Conservation (phyloP, 2,888 invertebrate species). For the Phasia obesa region DNA sequence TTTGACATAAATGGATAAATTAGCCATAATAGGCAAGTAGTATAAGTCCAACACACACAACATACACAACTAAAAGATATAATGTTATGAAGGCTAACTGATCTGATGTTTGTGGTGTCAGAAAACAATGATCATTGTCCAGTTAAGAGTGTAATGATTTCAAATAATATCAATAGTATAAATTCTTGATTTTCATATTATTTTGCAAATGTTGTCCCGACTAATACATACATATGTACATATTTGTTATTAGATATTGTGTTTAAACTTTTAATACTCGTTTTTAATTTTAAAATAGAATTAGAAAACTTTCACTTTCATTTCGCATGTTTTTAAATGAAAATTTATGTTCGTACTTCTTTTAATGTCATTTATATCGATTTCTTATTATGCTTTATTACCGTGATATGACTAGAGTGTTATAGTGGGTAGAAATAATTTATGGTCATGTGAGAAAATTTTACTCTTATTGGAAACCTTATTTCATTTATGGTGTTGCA, state of each 20-base stretch:
- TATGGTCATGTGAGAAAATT: neutral
- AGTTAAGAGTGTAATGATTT: conserved; percentile 40
- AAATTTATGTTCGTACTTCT: conserved; percentile 1
- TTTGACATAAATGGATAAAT: conserved; percentile 69
- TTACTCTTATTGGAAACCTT: conserved; percentile 12
- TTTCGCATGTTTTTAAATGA: conserved; percentile 41
- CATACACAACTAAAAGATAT: conserved; percentile 18
- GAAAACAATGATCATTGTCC: conserved; percentile 88
- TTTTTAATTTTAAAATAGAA: conserved; percentile 49
- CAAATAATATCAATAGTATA: conserved; percentile 29
- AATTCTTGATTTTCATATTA: conserved; percentile 51
- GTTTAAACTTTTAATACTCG: conserved; percentile 7
- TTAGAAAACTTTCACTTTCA: conserved; percentile 69
- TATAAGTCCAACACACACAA: conserved; percentile 32
- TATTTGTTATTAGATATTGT: neutral
- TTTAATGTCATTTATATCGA: conserved; percentile 29
- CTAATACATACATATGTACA: too few species aligned
- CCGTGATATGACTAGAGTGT: neutral
- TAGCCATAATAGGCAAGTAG: conserved; percentile 53
- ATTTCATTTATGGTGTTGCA: conserved; percentile 23
- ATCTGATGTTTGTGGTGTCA: conserved; percentile 85
- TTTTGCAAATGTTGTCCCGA: too few species aligned
- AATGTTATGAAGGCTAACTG: conserved; percentile 73
- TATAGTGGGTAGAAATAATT: conserved; percentile 32
- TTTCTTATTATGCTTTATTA: conserved; percentile 29